A percentile compares a stretch with the other conserved stretches of the same genome.
Conservation (phyloP, 1,140 invertebrate genomes). For the Carcinoscorpius rotundicauda region DNA sequence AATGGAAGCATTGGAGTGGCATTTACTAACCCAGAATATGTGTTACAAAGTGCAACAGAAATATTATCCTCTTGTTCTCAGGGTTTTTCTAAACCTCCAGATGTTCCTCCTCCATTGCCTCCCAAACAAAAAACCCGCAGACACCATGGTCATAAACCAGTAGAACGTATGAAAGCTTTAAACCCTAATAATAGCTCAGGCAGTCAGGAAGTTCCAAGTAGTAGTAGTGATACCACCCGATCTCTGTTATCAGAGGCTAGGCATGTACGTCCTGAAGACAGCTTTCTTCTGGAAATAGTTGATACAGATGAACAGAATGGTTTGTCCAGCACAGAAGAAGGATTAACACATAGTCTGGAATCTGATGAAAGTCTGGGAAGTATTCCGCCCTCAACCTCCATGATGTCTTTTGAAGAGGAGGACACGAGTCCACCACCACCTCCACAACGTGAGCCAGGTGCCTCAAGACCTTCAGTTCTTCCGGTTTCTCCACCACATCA, state of each 20-base stretch:
- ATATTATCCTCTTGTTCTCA: constrained; percentile 1
- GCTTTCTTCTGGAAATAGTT: constrained; percentile 61
- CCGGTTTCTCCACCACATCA: constrained; percentile 6
- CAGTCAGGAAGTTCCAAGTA: background rate
- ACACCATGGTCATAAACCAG: constrained; percentile 29
- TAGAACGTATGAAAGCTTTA: constrained; percentile 34
- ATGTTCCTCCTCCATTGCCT: constrained; percentile 34
- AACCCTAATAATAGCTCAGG: background rate
- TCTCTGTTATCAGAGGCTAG: constrained; percentile 22
- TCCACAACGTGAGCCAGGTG: constrained; percentile 15
- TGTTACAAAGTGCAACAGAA: constrained; percentile 12
- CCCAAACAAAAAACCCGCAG: constrained; percentile 28
- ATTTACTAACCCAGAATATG: constrained; percentile 22
- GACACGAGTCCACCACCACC: constrained; percentile 8
- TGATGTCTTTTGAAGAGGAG: background rate
- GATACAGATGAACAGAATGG: constrained; percentile 49
- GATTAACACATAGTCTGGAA: constrained; percentile 8
- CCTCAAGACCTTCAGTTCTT: constrained; percentile 8
- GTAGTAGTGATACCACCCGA: constrained; percentile 20
- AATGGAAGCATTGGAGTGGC: constrained; percentile 6
- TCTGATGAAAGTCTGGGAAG: constrained; percentile 6
- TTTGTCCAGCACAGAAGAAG: constrained; percentile 8
- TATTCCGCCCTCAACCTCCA: background rate
- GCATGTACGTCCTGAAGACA: constrained; percentile 45
- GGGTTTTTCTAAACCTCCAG: constrained; percentile 15